Base-by-base conservation (phyloP, 2,797 vertebrate genomes). In the Zonotrichia albicollis region DNA sequence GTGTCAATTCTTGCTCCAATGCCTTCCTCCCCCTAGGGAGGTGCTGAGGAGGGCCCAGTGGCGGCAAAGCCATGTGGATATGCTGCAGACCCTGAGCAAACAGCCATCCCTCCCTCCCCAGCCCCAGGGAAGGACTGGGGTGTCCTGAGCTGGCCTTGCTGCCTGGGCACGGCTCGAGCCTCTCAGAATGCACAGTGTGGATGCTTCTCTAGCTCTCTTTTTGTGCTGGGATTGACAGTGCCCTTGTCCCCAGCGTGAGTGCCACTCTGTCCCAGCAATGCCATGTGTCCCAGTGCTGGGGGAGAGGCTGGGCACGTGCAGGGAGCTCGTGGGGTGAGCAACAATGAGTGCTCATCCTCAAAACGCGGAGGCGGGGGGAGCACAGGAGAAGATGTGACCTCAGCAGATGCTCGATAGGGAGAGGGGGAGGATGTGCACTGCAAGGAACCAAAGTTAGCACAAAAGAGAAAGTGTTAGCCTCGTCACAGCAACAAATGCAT, bases 321-420 rank as follows among this genome's bases (percentile, higher is more conserved):
- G 53, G 42, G 78, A 0, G 73, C 30, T 19, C 25, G 4, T 0
- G 0, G 40, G n/a, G 38, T 14, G 4, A 58, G 26, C 27, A 85
- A 7, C 27, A 53, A 13, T 0, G 1, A 17, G 16, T 5, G n/a
- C 15, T 88, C 4, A 1, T 68, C 46, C 50, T 58, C 16, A 1
- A 30, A 93, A 55, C 0, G 1, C 0, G 1, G 51, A 51, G 43
- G 67, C 17, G 3, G 6, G 30, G 45, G 58, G 54, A 91, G 61
- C 48, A 80, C 53, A 43, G 51, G 74, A 89, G 94, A 62, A 62
- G 82, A 30, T 53, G 70, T 64, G 66, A 78, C 84, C 86, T 57
- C 80, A 90, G 73, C 67, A 95, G 76, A 74, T 38, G 6, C 76
- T 86, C 6, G 2, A 73, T 83, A 26, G 67, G 55, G 51, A 68